phyloP scores from a whole-genome alignment of 1,140 invertebrate species.

The Coenobita brevimanus region DNA sequence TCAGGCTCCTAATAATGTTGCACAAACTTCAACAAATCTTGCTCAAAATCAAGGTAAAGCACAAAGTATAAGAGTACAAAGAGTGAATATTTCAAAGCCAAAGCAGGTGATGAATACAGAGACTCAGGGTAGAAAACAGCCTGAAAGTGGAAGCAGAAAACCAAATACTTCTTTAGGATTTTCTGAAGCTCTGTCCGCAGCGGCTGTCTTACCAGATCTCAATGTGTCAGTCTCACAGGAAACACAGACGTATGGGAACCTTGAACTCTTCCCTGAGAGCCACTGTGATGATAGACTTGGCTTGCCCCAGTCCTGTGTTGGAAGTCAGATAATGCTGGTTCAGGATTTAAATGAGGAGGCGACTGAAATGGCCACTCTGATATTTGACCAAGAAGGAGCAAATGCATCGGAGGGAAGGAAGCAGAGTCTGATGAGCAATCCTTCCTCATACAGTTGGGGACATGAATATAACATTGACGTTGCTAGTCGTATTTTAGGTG shows the following conservation, averaged over 20 bases:
- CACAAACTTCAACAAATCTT: no score
- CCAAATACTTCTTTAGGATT: background rate
- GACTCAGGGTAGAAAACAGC: background rate
- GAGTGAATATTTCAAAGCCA: background rate
- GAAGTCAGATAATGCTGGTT: constrained; percentile 19
- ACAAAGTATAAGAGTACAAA: background rate
- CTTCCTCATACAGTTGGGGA: no score
- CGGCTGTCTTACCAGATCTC: background rate
- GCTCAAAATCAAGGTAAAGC: background rate
- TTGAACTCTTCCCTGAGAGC: constrained; percentile 5
- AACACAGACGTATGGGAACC: background rate
- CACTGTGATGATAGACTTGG: background rate
- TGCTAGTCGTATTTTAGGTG: no score
- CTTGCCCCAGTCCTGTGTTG: background rate
- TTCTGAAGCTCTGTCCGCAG: background rate
- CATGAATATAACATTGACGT: no score
- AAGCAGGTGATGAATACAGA: background rate
- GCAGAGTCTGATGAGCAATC: no score
- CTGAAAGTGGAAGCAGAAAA: background rate
- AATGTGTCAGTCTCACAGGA: constrained; percentile 3
- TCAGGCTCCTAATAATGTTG: no score
- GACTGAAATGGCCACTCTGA: constrained; percentile 21
- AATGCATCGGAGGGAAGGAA: constrained; percentile 3
- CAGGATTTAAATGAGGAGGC: background rate
- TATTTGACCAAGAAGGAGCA: background rate